These are phyloP conservation scores for Elymnias hypermnestra DNA, from an alignment of 1,140 invertebrate species.

Conservation along the genomic window DNA sequence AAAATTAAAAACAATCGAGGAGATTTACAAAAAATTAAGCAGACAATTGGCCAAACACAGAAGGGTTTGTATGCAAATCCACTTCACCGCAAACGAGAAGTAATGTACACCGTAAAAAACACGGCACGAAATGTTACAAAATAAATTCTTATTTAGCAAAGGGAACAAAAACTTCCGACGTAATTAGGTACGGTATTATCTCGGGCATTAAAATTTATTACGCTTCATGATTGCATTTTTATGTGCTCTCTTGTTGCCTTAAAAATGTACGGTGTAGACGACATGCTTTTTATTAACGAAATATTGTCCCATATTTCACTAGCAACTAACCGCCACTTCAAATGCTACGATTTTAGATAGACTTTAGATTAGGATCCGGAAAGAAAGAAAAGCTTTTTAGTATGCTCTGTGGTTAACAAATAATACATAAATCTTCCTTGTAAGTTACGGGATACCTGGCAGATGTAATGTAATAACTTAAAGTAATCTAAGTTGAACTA, in stretches of 20 bases:
- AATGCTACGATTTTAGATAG: background rate
- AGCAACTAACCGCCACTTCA: background rate
- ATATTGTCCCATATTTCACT: too few relatives aligned
- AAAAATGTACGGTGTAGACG: too few relatives aligned
- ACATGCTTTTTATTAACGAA: too few relatives aligned
- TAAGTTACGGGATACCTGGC: too few relatives aligned
- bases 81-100: constrained; percentile 17
- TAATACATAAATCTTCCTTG: too few relatives aligned
- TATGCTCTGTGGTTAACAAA: too few relatives aligned
- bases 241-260: constrained; percentile 2
- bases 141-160: constrained; percentile 27
- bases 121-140: constrained; percentile 20
- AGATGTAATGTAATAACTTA: too few relatives aligned
- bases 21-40: background rate
- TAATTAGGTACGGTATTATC: constrained; percentile 27
- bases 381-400: too few relatives aligned
- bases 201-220: constrained; percentile 22
- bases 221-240: constrained; percentile 5
- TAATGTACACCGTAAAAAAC: constrained; percentile 28
- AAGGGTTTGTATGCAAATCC: constrained; percentile 25
- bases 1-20: too few relatives aligned
- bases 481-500: too few relatives aligned
- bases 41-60: constrained; percentile 12
- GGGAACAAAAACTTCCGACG: constrained; percentile 19
- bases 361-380: too few relatives aligned